Evolutionary conservation across 1,140 invertebrate genomes (phyloP), one percentile per base, ranked within the genome.

Genomic region (Saccostrea cuccullata): DNA sequence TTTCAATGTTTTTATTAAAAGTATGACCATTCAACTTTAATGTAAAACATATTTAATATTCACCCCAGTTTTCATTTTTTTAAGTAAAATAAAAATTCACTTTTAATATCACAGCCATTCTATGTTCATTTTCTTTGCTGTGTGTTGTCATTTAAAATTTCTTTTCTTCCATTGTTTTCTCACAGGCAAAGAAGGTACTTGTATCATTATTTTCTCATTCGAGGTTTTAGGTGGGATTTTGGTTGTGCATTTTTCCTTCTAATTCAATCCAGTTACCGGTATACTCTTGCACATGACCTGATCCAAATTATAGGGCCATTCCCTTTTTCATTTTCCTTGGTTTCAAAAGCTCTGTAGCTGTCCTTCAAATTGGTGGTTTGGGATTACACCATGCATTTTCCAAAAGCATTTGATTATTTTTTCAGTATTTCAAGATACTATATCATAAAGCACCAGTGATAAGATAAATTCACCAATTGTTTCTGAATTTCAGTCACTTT

Each of bases 101-200:
- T 17, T 67, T 67, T 4, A n/a, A 47, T 47, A 47, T 47, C 47
- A 47, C 47, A 47, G 47, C 47, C 47, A 47, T 77, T 36, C 47
- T 77, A 36, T 64, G 58, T 60, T 60, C 20, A 20, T 64, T 64
- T 64, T 6, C 47, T 20, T 64, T n/a, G n/a, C 15, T 64, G 58
- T n/a, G n/a, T 64, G n/a, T 64, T 64, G 58, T 64, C 5, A 64
- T 20, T 64, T 64, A 64, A 20, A 64, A 20, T 64, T 64, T 64
- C 58, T 64, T 64, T n/a, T n/a, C 17, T 64, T 64, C 20, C 47
- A 6, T 36, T 30, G 13, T 77, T 77, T 77, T 26, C 30, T 77
- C 70, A 77, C 70, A 77, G 70, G 70, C 70, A 26, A 77, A 77
- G 70, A 77, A 77, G 70, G 70, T 77, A 77, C 70, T 30, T 47